A percentile compares a stretch with the other conserved stretches of the same genome.
These are phyloP conservation scores for Pachydiplax longipennis DNA, from an alignment of 2,888 invertebrate genomes.

Conservation along the genomic window DNA sequence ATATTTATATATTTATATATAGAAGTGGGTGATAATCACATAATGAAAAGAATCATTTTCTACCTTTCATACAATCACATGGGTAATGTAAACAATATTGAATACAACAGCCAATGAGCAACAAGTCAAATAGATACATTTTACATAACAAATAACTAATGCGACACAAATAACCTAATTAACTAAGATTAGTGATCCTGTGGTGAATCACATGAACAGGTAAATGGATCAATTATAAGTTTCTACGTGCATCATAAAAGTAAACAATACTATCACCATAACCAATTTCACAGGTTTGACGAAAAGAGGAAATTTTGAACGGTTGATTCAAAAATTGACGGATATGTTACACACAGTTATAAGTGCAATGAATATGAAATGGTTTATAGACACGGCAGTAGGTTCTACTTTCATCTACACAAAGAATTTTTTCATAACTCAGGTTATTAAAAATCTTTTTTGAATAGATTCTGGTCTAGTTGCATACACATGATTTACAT, in stretches of 20 bases:
- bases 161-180: conserved; percentile 45
- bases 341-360: conserved; percentile 46
- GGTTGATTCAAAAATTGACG: conserved; percentile 47
- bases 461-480: conserved; percentile 45
- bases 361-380: conserved; percentile 44
- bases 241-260: conserved; percentile 47
- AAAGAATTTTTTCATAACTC: conserved; percentile 36
- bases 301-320: conserved; percentile 46
- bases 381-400: conserved; percentile 36
- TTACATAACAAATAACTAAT: conserved; percentile 50
- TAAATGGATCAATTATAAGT: conserved; percentile 34
- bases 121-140: conserved; percentile 50
- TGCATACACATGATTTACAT: conserved; percentile 29
- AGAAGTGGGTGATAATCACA: conserved; percentile 19
- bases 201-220: conserved; percentile 16
- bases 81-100: conserved; percentile 48
- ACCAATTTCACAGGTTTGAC: conserved; percentile 48
- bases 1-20: background rate
- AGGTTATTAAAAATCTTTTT: conserved; percentile 44
- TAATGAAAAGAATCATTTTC: conserved; percentile 18
- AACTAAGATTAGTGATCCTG: conserved; percentile 27
- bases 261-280: conserved; percentile 49
- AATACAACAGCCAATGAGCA: conserved; percentile 50
- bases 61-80: conserved; percentile 27
- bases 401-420: conserved; percentile 42